Conservation (phyloP, 2,797 vertebrate genomes). For the Pogoniulus pusillus region DNA sequence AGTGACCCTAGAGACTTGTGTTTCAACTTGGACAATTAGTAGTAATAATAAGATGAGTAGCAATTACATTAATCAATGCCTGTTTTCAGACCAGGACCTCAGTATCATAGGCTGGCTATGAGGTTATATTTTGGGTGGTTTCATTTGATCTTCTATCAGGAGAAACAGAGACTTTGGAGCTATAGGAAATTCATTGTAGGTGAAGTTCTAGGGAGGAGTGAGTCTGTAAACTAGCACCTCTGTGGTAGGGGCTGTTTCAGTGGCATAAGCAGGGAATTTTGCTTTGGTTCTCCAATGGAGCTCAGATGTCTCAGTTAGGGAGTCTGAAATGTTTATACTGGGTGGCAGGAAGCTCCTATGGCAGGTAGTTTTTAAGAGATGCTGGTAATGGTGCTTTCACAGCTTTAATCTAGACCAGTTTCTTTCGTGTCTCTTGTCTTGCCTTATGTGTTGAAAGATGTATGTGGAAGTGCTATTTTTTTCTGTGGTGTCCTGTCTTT, state of each 20-base stretch:
- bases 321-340: not conserved
- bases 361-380: slow-evolving; percentile 31
- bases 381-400: slow-evolving; percentile 55
- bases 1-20: slow-evolving; percentile 52
- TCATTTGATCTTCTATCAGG: slow-evolving; percentile 33
- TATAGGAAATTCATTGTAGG: slow-evolving; percentile 9
- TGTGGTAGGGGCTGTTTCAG: slow-evolving; percentile 37
- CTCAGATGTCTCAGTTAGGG: slow-evolving; percentile 15
- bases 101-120: slow-evolving; percentile 23
- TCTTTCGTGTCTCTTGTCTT: slow-evolving; percentile 76
- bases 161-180: slow-evolving; percentile 40
- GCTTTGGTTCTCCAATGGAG: slow-evolving; percentile 28
- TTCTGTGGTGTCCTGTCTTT: slow-evolving; percentile 78
- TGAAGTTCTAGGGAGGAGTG: not conserved
- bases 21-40: slow-evolving; percentile 66
- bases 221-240: not conserved
- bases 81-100: slow-evolving; percentile 43
- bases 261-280: slow-evolving; percentile 13
- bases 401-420: slow-evolving; percentile 66
- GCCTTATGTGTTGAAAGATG: slow-evolving; percentile 75
- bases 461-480: slow-evolving; percentile 78
- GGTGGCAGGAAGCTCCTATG: slow-evolving; percentile 27
- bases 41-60: slow-evolving; percentile 54
- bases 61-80: slow-evolving; percentile 62
- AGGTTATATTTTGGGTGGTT: slow-evolving; percentile 10